Evolutionary conservation across 2,888 invertebrate species (phyloP).

Genomic region (Leptinotarsa tumamoca): DNA sequence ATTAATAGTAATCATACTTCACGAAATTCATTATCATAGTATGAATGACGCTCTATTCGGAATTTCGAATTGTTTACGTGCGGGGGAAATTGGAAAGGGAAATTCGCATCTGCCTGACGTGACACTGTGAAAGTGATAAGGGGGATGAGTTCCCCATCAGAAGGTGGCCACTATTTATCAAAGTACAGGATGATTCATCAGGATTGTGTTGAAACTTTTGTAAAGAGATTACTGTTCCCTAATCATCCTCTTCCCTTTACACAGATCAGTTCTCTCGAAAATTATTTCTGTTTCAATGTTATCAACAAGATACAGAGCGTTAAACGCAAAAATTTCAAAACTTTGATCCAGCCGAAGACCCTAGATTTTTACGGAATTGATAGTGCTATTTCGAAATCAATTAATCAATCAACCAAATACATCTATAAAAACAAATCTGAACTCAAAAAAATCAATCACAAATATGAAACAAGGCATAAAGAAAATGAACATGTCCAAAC

Average conservation of each 20-base stretch:
- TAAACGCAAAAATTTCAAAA: too few relatives aligned
- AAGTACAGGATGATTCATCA: slow-evolving; percentile 4
- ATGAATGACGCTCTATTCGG: background rate
- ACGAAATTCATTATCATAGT: slow-evolving; percentile 28
- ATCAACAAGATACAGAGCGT: too few relatives aligned
- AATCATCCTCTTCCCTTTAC: background rate
- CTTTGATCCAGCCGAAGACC: too few relatives aligned
- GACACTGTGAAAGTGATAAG: slow-evolving; percentile 7
- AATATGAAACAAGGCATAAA: too few relatives aligned
- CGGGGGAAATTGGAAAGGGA: slow-evolving; percentile 1
- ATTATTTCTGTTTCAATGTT: background rate
- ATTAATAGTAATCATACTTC: slow-evolving; percentile 42
- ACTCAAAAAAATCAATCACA: too few relatives aligned
- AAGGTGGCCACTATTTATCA: slow-evolving; percentile 9
- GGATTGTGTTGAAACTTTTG: slow-evolving; percentile 2
- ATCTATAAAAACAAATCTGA: too few relatives aligned
- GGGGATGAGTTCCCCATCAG: slow-evolving; percentile 4
- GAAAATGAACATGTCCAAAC: too few relatives aligned
- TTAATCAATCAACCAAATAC: too few relatives aligned
- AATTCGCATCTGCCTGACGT: slow-evolving; percentile 18
- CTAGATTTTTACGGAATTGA: too few relatives aligned
- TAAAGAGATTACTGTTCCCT: background rate
- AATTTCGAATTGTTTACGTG: slow-evolving; percentile 2
- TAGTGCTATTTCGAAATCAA: too few relatives aligned
- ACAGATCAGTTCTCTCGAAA: background rate